Base-by-base conservation (phyloP, 1,140 invertebrate species). In the Aplysia californica region DNA sequence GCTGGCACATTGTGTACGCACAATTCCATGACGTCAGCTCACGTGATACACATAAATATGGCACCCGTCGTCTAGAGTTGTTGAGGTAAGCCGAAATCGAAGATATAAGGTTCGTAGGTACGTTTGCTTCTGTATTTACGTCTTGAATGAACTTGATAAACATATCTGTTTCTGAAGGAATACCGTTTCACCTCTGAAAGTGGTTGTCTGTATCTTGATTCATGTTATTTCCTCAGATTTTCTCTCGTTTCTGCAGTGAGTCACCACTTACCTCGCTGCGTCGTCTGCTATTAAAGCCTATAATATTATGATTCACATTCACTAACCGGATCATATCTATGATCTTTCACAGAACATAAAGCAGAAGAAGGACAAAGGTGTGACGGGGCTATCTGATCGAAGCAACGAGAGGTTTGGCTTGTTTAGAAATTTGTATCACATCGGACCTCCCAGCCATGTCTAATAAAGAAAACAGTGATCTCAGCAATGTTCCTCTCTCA, bases 31-130 rank as follows among this genome's bases (percentile, higher is more conserved):
- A 72, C 26, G 58, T 26, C 0, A 3, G 35, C 33, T 72, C 70
- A 72, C 70, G 70, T 72, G 70, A 64, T 61, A 38, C 55, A 72
- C 70, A 72, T 41, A 18, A 39, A 3, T 58, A 41, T 29, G 55
- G 29, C 29, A 3, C 2, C 38, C 2, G 21, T 44, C 38, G 39
- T 68, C 66, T 35, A n/a, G 21, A 36, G 39, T 3, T 29, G 10
- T 5, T 15, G 3, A 29, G 15, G n/a, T n/a, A n/a, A n/a, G n/a
- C n/a, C 10, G 44, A 50, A 50, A n/a, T n/a, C 44, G 44, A 50
- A 50, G 44, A 50, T 10, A 10, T 50, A 50, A n/a, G 10, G 44
- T 50, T 50, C 44, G n/a, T n/a, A n/a, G n/a, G n/a, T n/a, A n/a
- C n/a, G n/a, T n/a, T n/a, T n/a, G n/a, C n/a, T n/a, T n/a, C n/a